A percentile compares a stretch with the other conserved stretches of the same genome.
phyloP scores from a whole-genome alignment of 2,113 vertebrate species.

The Octodon degus region DNA sequence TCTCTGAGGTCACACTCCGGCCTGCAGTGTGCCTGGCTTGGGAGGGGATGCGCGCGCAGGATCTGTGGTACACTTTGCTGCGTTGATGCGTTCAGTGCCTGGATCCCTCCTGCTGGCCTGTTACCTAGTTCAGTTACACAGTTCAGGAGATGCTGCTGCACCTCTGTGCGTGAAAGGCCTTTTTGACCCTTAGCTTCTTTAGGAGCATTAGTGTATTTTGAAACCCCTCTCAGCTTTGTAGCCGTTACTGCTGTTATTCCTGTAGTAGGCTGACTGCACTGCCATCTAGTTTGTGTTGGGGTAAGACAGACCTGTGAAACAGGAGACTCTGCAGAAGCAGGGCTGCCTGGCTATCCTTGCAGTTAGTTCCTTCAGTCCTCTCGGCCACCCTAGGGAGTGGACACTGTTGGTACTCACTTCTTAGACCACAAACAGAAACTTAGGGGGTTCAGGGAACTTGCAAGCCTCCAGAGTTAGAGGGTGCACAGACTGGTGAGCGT shows the following conservation, averaged over 20 bases:
- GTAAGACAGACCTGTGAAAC: background rate
- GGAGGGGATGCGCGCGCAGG: background rate
- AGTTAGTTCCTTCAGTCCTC: background rate
- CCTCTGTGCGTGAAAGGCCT: background rate
- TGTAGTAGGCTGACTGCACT: background rate
- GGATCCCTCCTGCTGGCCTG: background rate
- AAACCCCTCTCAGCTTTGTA: background rate
- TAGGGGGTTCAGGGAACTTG: background rate
- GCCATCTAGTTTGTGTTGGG: background rate
- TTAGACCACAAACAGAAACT: background rate
- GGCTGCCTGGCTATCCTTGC: background rate
- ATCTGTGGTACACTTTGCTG: background rate
- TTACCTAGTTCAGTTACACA: background rate
- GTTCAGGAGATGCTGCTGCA: background rate
- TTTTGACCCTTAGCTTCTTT: background rate
- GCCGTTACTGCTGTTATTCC: background rate
- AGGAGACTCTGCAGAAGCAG: background rate
- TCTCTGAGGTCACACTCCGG: no score
- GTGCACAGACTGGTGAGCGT: background rate
- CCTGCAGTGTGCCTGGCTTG: background rate
- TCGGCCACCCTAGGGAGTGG: background rate
- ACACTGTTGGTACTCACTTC: background rate
- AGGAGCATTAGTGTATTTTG: background rate
- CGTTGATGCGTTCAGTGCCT: background rate
- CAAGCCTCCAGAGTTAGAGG: background rate